A percentile compares a stretch with the other conserved stretches of the same genome.
These are phyloP conservation scores for Calonectris borealis DNA, from an alignment of 2,113 vertebrate genomes.

Conservation along the genomic window DNA sequence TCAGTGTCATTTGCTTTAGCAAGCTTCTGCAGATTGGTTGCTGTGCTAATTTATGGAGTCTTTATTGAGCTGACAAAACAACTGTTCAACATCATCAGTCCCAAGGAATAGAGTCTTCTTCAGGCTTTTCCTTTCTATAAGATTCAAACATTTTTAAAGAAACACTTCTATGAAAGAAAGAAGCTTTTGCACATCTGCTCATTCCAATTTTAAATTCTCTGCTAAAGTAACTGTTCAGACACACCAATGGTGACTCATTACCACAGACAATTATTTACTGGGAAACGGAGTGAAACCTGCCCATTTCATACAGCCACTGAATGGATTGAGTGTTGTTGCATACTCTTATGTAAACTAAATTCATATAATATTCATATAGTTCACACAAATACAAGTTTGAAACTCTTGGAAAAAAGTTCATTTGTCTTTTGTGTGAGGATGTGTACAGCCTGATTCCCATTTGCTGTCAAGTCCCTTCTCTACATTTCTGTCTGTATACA, in stretches of 20 bases:
- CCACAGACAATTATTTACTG: not conserved
- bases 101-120: not conserved
- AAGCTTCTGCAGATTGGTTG: not conserved
- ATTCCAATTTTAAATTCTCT: not conserved
- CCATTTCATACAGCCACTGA: not conserved
- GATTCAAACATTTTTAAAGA: not conserved
- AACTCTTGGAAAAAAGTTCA: not conserved
- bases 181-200: not conserved
- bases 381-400: not conserved
- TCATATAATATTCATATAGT: not conserved
- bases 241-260: not conserved
- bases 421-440: not conserved
- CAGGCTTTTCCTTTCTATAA: not conserved
- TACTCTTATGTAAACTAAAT: not conserved
- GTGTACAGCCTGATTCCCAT: not conserved
- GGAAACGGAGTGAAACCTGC: not conserved
- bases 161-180: not conserved
- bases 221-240: not conserved
- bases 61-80: not conserved
- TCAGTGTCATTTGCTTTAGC: not conserved
- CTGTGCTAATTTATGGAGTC: not conserved
- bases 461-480: not conserved
- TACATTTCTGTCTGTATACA: not conserved
- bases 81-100: fast-evolving
- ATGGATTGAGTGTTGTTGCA: not conserved